Conservation (phyloP, 2,888 invertebrate genomes). For the Zelleria hepariella region DNA sequence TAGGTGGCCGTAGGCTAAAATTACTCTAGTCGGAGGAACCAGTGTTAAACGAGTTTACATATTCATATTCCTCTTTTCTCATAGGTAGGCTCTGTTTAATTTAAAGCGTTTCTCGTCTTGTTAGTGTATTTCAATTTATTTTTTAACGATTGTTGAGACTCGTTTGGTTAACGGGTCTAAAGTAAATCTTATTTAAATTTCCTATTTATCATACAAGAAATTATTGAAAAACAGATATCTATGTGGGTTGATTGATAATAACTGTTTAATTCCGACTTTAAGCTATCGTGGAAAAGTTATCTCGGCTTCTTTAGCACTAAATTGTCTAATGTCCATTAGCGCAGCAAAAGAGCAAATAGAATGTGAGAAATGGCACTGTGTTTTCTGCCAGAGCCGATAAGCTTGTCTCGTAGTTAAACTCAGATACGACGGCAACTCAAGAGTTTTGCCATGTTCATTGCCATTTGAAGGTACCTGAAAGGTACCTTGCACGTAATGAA, state of each 20-base stretch:
- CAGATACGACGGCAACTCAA: neutral
- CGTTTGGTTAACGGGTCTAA: neutral
- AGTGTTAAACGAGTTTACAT: neutral
- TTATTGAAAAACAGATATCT: neutral
- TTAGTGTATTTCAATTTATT: neutral
- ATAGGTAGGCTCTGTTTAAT: neutral
- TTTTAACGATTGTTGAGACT: neutral
- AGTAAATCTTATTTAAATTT: too few species aligned
- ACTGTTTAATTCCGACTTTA: too few species aligned
- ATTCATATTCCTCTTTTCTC: neutral
- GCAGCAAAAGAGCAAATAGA: neutral
- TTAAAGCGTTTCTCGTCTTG: neutral
- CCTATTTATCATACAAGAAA: neutral
- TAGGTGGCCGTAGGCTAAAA: neutral
- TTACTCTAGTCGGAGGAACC: neutral
- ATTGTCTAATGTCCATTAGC: neutral
- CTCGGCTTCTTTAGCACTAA: neutral
- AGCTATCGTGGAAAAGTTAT: too few species aligned
- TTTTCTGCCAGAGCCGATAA: neutral
- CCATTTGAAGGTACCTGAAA: neutral
- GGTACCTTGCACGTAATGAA: neutral
- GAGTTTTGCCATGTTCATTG: neutral
- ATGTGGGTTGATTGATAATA: neutral
- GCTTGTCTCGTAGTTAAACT: neutral
- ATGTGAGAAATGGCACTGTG: neutral